Evolutionary conservation across 2,888 invertebrate species (phyloP), one percentile per base, ranked within the genome.

Genomic region (Ferrisia virgata): DNA sequence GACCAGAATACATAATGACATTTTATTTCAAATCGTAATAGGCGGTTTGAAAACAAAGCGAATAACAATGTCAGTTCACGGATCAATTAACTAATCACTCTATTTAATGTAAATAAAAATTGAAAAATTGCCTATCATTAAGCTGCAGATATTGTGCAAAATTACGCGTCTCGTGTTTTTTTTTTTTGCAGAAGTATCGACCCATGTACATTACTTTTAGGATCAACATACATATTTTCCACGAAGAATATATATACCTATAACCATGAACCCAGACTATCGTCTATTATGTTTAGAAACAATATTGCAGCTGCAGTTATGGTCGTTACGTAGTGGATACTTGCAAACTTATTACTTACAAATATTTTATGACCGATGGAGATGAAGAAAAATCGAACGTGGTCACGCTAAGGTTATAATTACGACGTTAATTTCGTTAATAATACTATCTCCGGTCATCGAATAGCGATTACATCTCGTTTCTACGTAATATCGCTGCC

Each of bases 31-130:
- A 64, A 64, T 22, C 15, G 64, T 64, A 64, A 53, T 53, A 53
- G 53, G 9, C 11, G 11, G 53, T 25, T 64, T n/a, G 25, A 64
- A 64, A 28, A 28, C 31, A 64, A 28, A 31, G 64, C 64, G 15
- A 64, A n/a, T n/a, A n/a, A 64, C 64, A 64, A 64, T 64, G 64
- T 64, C 64, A 64, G 64, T 25, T 64, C 28, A 64, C 64, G 64
- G 64, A 64, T 64, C 64, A 64, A 64, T 64, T 64, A 64, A 64
- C 64, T 28, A 15, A 64, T 28, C 64, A 64, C 15, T 64, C 64
- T 64, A 64, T 64, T 64, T 64, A 28, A 64, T 64, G 64, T 15
- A 22, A 53, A 53, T 53, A 28, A 64, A 64, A 64, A 15, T 64
- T 15, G 64, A 64, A 64, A 58, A 64, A 64, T 64, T 28, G 28